phyloP scores from a whole-genome alignment of 2,797 vertebrate genomes.

The Brotula barbata region DNA sequence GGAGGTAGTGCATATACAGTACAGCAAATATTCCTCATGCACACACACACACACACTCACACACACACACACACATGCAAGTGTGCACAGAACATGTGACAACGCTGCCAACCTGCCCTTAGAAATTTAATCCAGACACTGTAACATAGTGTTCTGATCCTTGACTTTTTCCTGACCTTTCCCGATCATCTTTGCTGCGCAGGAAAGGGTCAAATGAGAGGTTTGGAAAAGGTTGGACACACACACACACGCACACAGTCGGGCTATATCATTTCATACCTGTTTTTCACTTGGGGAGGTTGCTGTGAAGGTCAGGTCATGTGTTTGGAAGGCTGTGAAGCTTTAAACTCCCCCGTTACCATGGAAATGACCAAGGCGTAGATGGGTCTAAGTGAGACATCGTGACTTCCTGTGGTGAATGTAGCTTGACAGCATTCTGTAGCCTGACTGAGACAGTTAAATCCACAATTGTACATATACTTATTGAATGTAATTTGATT shows the following conservation, averaged over 20 bases:
- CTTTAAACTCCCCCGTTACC: background rate
- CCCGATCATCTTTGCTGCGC: slow-evolving; percentile 32
- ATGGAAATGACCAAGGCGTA: background rate
- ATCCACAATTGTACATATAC: no score
- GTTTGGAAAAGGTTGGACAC: slow-evolving; percentile 38
- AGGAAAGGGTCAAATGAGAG: slow-evolving; percentile 33
- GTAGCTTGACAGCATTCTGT: no score
- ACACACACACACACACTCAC: slow-evolving; percentile 3
- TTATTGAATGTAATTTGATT: no score
- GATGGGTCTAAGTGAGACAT: fast-evolving
- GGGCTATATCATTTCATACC: slow-evolving; percentile 2
- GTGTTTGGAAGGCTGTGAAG: background rate
- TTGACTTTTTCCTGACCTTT: slow-evolving; percentile 74
- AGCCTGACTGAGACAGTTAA: no score
- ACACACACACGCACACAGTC: slow-evolving; percentile 4
- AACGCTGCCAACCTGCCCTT: slow-evolving; percentile 59
- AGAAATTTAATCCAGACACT: slow-evolving; percentile 67
- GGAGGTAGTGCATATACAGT: slow-evolving; percentile 13
- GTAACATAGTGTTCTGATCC: slow-evolving; percentile 53
- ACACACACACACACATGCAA: slow-evolving; percentile 20
- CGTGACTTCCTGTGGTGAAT: background rate
- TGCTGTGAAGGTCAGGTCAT: background rate
- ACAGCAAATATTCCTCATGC: slow-evolving; percentile 15
- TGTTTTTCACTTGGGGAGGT: background rate
- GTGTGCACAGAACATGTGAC: slow-evolving; percentile 48